Evolutionary conservation across 1,140 invertebrate genomes (phyloP), one percentile per base, ranked within the genome.

Genomic region (Octopus bimaculoides): DNA sequence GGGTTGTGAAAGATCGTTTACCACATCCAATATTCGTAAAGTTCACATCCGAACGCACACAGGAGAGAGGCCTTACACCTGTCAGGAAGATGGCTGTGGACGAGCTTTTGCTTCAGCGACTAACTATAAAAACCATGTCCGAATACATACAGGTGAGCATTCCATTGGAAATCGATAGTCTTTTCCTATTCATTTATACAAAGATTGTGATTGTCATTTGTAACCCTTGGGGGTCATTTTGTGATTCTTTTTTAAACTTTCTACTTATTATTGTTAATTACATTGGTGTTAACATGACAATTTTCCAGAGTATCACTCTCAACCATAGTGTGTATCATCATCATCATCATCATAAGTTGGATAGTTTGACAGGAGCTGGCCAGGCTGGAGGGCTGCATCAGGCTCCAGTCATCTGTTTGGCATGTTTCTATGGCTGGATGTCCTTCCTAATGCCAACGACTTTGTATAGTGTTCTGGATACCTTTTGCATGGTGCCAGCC

Each of bases 1-100:
- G 76, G 93, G 92, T 52, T 95, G 94, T 88, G 92, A 92, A 52
- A 90, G 93, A 83, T 92, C 93, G 4, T 95, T 94, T 84, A 94
- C 93, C 0, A 94, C 93, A 7, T 94, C 93, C n/a, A 94, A 94
- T 85, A 94, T 94, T 66, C 90, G 93, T 54, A 94, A 94, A 89
- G 93, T 94, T 52, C 91, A 92, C 77, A 90, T 91, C 71, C 78
- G 90, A 71, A 90, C 89, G 8, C 90, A 91, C 81, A 91, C 89
- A 5, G 89, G 88, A 14, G 89, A 94, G 91, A 69, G 93, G 41
- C 90, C 89, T 17, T 91, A 90, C 82, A 84, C 87, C 5, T 91
- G 90, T 85, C 82, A 86, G 54, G 86, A 87, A 74, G 87, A 89
- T 74, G 89, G 87, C 0, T 91, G 91, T 86, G 87, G 87, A 5